Evolutionary conservation across 1,140 invertebrate species (phyloP), one percentile per base, ranked within the genome.

Genomic region (Penaeus japonicus): DNA sequence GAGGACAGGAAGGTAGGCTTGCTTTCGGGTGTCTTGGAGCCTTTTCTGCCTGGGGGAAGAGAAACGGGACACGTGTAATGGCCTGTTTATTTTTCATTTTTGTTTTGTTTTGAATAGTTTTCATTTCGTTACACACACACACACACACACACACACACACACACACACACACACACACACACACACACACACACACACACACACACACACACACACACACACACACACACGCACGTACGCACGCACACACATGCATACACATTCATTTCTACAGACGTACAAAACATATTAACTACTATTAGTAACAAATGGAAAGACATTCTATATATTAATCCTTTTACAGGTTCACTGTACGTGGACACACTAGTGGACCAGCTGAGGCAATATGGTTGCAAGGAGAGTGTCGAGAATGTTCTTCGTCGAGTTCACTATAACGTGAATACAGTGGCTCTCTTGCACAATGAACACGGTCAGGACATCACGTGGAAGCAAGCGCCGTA

Each of bases 301-400:
- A 12, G 24, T 24, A 2, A 0, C 7, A 62, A 55, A 27, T 22
- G 55, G 7, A 17, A 4, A 59, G n/a, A 59, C 12, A 27, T 5
- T 73, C 18, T 65, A 73, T 30, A n/a, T n/a, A 27, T 73, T 32
- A 22, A 24, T 4, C 24, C 18, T 18, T 10, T 30, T 5, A 17
- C 22, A 90, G 89, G 89, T 18, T 90, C 89, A 24, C 82, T 90
- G n/a, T 90, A 85, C 55, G 80, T 90, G 54, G 54, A 90, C 62
- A 89, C 85, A 3, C 73, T 90, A 7, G 86, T 90, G 57, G 84
- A 90, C 30, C 86, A 89, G 24, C 86, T 90, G 27, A 20, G 30
- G 22, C 39, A 82, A 7, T 39, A 81, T 30, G 89, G 89, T 0
- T 55, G 35, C 55, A 70, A 53, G 0, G 83, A 86, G 32, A 90